Percentiles rank a stretch among this genome's conserved stretches.
Conservation (phyloP, 2,888 invertebrate genomes). For the Lymantria dispar region DNA sequence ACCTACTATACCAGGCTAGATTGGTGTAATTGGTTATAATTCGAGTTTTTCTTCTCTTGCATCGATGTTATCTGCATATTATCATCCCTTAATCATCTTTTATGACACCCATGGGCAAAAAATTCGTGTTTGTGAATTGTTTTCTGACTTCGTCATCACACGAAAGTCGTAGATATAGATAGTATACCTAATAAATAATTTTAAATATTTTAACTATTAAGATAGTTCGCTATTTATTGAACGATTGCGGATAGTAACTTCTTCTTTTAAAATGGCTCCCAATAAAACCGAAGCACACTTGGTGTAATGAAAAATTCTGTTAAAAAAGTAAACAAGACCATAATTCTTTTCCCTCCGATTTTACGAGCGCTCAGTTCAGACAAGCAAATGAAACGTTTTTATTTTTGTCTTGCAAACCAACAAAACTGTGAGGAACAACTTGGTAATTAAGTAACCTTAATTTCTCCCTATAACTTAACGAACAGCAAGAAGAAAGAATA, state of each 20-base stretch:
- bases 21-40: too few species aligned
- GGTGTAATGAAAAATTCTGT: slow-evolving; percentile 14
- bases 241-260: background rate
- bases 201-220: too few species aligned
- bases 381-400: slow-evolving; percentile 28
- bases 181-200: too few species aligned
- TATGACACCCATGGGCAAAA: too few species aligned
- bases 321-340: slow-evolving; percentile 22
- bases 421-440: slow-evolving; percentile 18
- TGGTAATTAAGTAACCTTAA: slow-evolving; percentile 16
- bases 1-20: too few species aligned
- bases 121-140: too few species aligned
- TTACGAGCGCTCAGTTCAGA: slow-evolving; percentile 24
- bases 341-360: slow-evolving; percentile 27
- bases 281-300: slow-evolving; percentile 15
- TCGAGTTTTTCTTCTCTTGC: too few species aligned
- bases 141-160: too few species aligned
- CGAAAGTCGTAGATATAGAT: too few species aligned
- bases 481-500: background rate
- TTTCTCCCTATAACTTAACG: background rate
- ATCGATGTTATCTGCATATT: too few species aligned
- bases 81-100: too few species aligned
- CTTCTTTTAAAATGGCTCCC: background rate
- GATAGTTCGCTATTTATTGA: background rate
- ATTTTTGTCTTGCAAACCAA: slow-evolving; percentile 21